phyloP scores from a whole-genome alignment of 2,797 vertebrate genomes.

The Spondyliosoma cantharus region DNA sequence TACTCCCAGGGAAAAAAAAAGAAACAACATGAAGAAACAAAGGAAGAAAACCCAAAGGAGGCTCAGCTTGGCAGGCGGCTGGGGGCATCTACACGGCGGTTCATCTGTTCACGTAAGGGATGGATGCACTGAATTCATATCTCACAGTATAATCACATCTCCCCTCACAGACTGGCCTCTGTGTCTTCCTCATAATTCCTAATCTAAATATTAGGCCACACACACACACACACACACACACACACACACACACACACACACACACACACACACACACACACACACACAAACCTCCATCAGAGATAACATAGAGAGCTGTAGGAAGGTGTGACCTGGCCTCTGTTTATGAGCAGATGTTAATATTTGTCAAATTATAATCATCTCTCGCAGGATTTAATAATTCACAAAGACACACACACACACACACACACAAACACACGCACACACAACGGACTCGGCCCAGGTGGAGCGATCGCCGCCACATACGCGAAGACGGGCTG shows the following conservation, averaged over 20 bases:
- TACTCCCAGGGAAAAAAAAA: background rate
- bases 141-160: conserved; percentile 65
- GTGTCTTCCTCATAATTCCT: conserved; percentile 62
- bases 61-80: conserved; percentile 19
- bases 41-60: conserved; percentile 14
- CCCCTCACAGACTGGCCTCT: conserved; percentile 49
- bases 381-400: conserved; percentile 56
- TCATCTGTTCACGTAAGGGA: conserved; percentile 61
- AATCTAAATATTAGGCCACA: conserved; percentile 66
- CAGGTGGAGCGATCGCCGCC: conserved; percentile 52
- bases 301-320: conserved; percentile 52
- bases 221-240: conserved; percentile 34
- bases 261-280: conserved; percentile 18
- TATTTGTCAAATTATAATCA: conserved; percentile 75
- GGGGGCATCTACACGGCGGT: conserved; percentile 37
- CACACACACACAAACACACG: conserved; percentile 29
- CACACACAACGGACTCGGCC: conserved; percentile 8
- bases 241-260: conserved; percentile 37
- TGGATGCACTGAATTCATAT: conserved; percentile 62
- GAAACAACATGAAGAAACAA: conserved; percentile 1
- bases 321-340: conserved; percentile 61
- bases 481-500: conserved; percentile 41
- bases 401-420: conserved; percentile 27
- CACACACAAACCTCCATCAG: conserved; percentile 39
- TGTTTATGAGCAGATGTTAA: conserved; percentile 77